These are phyloP conservation scores for Litocranius walleri DNA, from an alignment of 2,113 vertebrate genomes.

Conservation along the genomic window DNA sequence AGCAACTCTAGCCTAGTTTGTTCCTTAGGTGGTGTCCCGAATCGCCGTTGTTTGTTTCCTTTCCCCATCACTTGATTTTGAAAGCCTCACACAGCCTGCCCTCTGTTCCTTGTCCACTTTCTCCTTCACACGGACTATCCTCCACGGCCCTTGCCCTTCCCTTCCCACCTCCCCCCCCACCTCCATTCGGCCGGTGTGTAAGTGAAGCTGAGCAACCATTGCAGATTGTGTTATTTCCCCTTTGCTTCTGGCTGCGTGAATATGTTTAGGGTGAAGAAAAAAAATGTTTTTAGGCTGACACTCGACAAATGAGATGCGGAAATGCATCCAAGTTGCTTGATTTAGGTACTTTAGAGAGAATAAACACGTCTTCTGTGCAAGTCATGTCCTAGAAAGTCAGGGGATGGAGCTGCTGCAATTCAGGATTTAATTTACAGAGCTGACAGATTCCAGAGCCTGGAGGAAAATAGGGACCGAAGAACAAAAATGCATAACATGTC, in stretches of 20 bases:
- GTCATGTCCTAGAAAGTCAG: background rate
- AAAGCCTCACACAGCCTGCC: background rate
- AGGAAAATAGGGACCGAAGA: background rate
- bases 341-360: background rate
- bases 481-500: background rate
- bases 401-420: background rate
- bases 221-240: background rate
- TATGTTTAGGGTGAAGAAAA: background rate
- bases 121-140: background rate
- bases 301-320: background rate
- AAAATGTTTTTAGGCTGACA: background rate
- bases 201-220: background rate
- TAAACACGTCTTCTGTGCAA: background rate
- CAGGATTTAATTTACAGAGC: background rate
- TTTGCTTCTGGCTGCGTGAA: background rate
- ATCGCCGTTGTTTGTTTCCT: background rate
- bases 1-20: background rate
- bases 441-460: background rate
- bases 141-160: fast-evolving
- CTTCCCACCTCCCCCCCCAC: background rate
- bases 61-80: background rate
- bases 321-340: background rate
- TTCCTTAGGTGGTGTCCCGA: background rate
- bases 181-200: fast-evolving
- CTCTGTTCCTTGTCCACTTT: background rate